These are phyloP conservation scores for Anoplolepis gracilipes DNA, from an alignment of 1,140 invertebrate genomes.

Conservation along the genomic window DNA sequence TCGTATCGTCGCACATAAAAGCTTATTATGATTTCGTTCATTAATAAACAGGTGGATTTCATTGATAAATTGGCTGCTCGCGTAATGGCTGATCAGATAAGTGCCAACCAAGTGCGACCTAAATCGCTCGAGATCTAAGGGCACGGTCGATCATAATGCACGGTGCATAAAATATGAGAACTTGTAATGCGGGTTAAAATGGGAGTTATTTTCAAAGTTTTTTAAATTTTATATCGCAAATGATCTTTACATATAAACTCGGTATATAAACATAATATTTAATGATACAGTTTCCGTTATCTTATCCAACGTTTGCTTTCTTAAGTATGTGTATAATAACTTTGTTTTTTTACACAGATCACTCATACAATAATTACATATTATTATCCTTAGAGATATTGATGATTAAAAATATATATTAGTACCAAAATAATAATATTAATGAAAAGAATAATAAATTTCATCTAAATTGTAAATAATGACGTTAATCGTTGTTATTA, in stretches of 20 bases:
- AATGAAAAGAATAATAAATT: too few relatives aligned
- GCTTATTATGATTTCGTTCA: neutral
- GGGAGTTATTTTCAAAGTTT: neutral
- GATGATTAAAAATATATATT: too few relatives aligned
- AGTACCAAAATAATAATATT: too few relatives aligned
- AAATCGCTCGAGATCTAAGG: constrained; percentile 45
- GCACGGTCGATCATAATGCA: constrained; percentile 25
- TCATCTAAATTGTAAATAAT: neutral
- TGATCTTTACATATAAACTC: neutral
- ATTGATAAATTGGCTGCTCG: constrained; percentile 46
- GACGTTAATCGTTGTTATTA: neutral
- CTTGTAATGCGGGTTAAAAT: neutral
- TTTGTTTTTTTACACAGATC: too few relatives aligned
- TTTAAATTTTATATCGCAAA: neutral
- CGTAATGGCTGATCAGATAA: constrained; percentile 42
- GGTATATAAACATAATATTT: neutral
- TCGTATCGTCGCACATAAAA: neutral
- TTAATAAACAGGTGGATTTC: constrained; percentile 39
- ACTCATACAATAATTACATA: neutral
- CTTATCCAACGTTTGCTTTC: neutral
- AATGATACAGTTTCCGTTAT: neutral
- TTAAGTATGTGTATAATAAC: neutral
- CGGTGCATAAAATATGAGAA: neutral
- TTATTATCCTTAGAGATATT: neutral
- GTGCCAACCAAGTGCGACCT: constrained; percentile 7